Percentiles rank a stretch among this genome's conserved stretches.
phyloP scores from a whole-genome alignment of 2,888 invertebrate species.

The Suillia variegata region DNA sequence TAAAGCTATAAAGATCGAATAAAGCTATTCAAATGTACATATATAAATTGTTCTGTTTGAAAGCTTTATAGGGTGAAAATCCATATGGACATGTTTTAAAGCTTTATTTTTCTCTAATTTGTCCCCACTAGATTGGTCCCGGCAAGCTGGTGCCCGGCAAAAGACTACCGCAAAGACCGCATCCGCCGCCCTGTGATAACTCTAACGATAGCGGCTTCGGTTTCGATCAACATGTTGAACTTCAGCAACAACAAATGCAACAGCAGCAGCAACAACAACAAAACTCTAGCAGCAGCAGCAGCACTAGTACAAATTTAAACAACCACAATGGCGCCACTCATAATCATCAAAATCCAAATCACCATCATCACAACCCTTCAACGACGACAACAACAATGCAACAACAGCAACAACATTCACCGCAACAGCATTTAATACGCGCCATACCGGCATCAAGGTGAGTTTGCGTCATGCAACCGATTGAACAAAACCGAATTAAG shows the following conservation, averaged over 20 bases:
- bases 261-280: slow-evolving; percentile 26
- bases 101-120: no score
- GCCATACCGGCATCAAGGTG: slow-evolving; percentile 60
- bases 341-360: slow-evolving; percentile 33
- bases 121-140: slow-evolving; percentile 47
- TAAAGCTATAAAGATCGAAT: no score
- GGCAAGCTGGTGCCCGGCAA: slow-evolving; percentile 60
- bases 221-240: slow-evolving; percentile 75
- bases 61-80: no score
- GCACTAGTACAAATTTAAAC: slow-evolving; percentile 13
- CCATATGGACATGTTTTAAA: no score
- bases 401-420: slow-evolving; percentile 42
- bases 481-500: background rate
- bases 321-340: slow-evolving; percentile 27
- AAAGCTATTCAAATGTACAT: no score
- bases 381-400: no score
- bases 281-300: slow-evolving; percentile 21
- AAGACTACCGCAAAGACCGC: slow-evolving; percentile 57
- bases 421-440: slow-evolving; percentile 56
- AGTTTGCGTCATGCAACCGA: slow-evolving; percentile 23
- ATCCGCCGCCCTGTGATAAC: slow-evolving; percentile 75
- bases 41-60: background rate
- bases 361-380: slow-evolving; percentile 33
- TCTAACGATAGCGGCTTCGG: slow-evolving; percentile 90
- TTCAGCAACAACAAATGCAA: slow-evolving; percentile 49